A percentile compares a stretch with the other conserved stretches of the same genome.
phyloP scores from a whole-genome alignment of 2,888 invertebrate species.

The Nomada ferruginata region DNA sequence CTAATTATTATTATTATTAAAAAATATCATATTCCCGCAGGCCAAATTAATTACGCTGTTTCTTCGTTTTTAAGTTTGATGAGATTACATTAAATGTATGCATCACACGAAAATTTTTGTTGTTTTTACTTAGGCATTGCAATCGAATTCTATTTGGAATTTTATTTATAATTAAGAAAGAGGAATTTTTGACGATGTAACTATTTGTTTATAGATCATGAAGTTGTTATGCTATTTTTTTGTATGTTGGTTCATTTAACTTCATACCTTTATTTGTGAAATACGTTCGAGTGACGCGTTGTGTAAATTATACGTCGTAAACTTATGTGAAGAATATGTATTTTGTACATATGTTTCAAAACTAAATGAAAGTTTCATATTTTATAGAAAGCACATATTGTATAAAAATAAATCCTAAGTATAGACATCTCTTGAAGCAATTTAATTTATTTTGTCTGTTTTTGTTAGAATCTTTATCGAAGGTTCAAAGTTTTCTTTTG shows the following conservation, averaged over 20 bases:
- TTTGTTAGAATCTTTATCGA: neutral
- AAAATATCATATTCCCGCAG: conserved; percentile 13
- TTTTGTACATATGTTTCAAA: conserved; percentile 44
- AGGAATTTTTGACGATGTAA: neutral
- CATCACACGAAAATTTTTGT: neutral
- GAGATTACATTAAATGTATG: conserved; percentile 5
- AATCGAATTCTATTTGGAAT: conserved; percentile 2
- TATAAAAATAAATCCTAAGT: conserved; percentile 23
- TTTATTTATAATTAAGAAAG: neutral
- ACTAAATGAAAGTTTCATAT: conserved; percentile 44
- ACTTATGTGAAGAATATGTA: conserved; percentile 28
- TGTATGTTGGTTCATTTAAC: conserved; percentile 15
- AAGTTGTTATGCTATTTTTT: conserved; percentile 3
- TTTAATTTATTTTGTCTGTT: neutral
- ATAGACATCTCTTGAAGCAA: neutral
- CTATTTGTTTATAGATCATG: conserved; percentile 6
- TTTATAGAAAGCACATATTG: conserved; percentile 32
- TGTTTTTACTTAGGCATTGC: neutral
- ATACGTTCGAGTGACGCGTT: conserved; percentile 9
- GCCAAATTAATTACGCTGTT: conserved; percentile 3
- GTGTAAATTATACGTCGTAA: conserved; percentile 20
- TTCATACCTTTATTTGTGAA: conserved; percentile 9
- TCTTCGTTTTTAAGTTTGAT: neutral
- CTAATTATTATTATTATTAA: conserved; percentile 25
- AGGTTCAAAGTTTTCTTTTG: neutral